A percentile compares a stretch with the other conserved stretches of the same genome.
Conservation (phyloP, 35 echinoderm and acorn worm species). For the Chiridota heheva region DNA sequence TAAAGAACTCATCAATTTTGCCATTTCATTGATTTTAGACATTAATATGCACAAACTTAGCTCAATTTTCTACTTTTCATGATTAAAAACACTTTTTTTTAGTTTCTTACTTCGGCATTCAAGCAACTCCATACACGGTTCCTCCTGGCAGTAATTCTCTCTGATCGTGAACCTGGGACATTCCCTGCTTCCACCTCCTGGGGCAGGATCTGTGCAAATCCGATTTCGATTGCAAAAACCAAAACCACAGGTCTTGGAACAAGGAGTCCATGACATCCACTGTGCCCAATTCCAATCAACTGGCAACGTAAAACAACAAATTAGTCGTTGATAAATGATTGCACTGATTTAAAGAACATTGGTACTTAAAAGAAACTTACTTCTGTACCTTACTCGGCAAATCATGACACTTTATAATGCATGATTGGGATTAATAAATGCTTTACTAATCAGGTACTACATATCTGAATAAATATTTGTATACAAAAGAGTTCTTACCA, state of each 20-base stretch:
- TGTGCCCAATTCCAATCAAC: slow-evolving; percentile 73
- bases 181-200: slow-evolving; percentile 47
- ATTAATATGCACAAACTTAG: too few relatives aligned
- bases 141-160: slow-evolving; percentile 32
- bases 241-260: slow-evolving; percentile 58
- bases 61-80: too few relatives aligned
- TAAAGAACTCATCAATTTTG: too few relatives aligned
- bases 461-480: too few relatives aligned
- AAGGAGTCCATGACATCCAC: slow-evolving; percentile 58
- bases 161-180: slow-evolving; percentile 36
- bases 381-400: too few relatives aligned
- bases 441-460: too few relatives aligned
- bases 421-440: too few relatives aligned
- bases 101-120: slow-evolving; percentile 57
- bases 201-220: slow-evolving; percentile 65
- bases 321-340: not conserved
- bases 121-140: slow-evolving; percentile 63
- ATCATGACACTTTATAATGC: too few relatives aligned
- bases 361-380: too few relatives aligned
- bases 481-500: too few relatives aligned
- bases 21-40: too few relatives aligned
- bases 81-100: not conserved
- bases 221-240: slow-evolving; percentile 39
- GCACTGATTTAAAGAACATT: not conserved
- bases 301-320: slow-evolving; percentile 1